Conservation (phyloP, 2,113 vertebrate genomes). For the Platichthys stellatus region DNA sequence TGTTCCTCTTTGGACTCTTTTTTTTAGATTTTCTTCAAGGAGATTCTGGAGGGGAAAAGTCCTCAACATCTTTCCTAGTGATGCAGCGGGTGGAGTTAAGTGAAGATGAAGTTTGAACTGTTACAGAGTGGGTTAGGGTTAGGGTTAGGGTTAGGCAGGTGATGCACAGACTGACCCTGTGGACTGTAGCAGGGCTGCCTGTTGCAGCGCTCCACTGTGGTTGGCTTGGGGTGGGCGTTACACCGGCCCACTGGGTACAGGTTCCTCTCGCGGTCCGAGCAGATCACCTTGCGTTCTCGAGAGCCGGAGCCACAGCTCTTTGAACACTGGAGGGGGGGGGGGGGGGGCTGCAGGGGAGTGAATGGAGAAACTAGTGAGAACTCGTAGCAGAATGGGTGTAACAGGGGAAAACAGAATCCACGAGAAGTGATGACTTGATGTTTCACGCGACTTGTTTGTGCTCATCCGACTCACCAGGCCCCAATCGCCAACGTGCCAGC, state of each 20-base stretch:
- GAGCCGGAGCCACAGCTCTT: conserved; percentile 89
- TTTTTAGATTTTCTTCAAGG: no score
- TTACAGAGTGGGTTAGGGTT: no score
- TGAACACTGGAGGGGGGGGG: conserved; percentile 84
- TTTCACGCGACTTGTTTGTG: background rate
- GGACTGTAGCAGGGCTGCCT: conserved; percentile 87
- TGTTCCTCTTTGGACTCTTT: no score
- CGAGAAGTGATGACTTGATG: background rate
- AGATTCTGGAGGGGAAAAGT: no score
- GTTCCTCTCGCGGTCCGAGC: conserved; percentile 83
- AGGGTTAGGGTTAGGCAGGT: background rate
- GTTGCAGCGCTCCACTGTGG: conserved; percentile 88
- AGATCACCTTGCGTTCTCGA: conserved; percentile 90
- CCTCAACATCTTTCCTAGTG: no score
- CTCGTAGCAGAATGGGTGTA: no score
- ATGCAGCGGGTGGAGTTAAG: no score
- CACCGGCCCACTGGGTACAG: conserved; percentile 84
- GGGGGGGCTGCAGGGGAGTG: no score
- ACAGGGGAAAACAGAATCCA: background rate
- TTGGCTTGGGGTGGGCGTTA: conserved; percentile 78
- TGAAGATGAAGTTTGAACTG: no score
- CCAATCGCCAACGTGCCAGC: conserved; percentile 91
- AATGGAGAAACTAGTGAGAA: no score
- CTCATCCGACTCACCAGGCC: conserved; percentile 85
- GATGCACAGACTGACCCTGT: conserved; percentile 82